Evolutionary conservation across 1,140 invertebrate genomes (phyloP), one percentile per base, ranked within the genome.

Genomic region (Penaeus indicus): DNA sequence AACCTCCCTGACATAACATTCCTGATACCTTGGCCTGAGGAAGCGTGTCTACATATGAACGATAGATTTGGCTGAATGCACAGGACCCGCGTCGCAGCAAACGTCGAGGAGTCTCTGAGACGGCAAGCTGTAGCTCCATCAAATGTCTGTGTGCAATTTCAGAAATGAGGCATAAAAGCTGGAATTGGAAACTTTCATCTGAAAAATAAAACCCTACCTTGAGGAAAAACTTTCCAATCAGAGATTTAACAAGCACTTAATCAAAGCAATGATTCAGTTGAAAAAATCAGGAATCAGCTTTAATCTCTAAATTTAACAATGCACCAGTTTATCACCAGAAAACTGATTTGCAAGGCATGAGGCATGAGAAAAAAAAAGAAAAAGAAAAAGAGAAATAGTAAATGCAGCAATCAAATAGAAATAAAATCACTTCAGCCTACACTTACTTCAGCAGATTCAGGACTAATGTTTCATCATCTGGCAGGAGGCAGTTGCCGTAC

Each of bases 41-140:
- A n/a, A 94, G 90, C n/a, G 96, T 96, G 92, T 99, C 98, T 83
- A 97, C 96, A 92, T 98, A 97, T 42, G 96, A 94, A 22, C 96
- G 96, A 93, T 98, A 99, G 38, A 99, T 93, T n/a, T 95, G 94
- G 47, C 96, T 96, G 92, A 99, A 98, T 5, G 98, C 96, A 92
- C 96, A 97, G 5, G 96, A 96, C 64, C 96, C 96, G 83, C 97
- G 96, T 38, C 97, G 94, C 18, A 99, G 93, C 62, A 98, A 92
- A 91, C 95, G 95, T 90, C 97, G 94, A 0, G 98, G 97, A 93
- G 98, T 97, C 88, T 96, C 96, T 85, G 95, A 96, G 22, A 95
- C 94, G 21, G 95, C 94, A 90, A 98, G 93, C 93, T 98, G 97
- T 32, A 97, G 94, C 91, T 96, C 95, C 91, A 98, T 96, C 42